These are phyloP conservation scores for Heliornis fulica DNA, from an alignment of 2,113 vertebrate genomes.

Conservation along the genomic window DNA sequence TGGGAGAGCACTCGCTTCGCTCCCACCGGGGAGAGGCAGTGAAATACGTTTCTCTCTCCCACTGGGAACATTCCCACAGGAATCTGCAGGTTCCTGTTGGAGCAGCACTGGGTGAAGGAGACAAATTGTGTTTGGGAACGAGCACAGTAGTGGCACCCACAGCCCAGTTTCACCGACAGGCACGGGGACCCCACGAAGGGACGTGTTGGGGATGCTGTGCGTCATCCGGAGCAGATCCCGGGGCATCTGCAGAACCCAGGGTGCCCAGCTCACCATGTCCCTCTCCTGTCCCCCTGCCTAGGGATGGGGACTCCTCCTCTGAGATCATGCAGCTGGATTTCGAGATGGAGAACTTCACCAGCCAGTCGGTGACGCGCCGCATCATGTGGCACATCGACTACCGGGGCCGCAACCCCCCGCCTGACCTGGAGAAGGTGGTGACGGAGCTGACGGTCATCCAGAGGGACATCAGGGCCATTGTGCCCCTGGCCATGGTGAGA, in stretches of 20 bases:
- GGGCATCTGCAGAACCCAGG: neutral
- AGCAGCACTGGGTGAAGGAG: fast-evolving
- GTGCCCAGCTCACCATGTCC: neutral
- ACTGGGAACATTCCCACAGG: neutral
- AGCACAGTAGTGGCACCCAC: neutral
- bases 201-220: neutral
- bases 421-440: constrained; percentile 92
- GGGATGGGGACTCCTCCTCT: constrained; percentile 79
- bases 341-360: constrained; percentile 99
- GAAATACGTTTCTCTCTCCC: neutral
- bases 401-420: constrained; percentile 82
- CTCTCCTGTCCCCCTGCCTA: constrained; percentile 39
- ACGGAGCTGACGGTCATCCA: constrained; percentile 95
- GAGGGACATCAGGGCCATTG: constrained; percentile 92
- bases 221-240: fast-evolving
- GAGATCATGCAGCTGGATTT: constrained; percentile 98
- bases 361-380: constrained; percentile 93
- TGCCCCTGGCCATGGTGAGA: constrained; percentile 97
- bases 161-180: fast-evolving
- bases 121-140: neutral
- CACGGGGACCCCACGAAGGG: neutral
- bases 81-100: neutral
- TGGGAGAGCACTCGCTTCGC: neutral
- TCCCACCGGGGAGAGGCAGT: neutral
- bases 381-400: constrained; percentile 99